A percentile compares a stretch with the other conserved stretches of the same genome.
Evolutionary conservation across 2,797 vertebrate genomes (phyloP).

Genomic region (Percopsis omiscomaycus): DNA sequence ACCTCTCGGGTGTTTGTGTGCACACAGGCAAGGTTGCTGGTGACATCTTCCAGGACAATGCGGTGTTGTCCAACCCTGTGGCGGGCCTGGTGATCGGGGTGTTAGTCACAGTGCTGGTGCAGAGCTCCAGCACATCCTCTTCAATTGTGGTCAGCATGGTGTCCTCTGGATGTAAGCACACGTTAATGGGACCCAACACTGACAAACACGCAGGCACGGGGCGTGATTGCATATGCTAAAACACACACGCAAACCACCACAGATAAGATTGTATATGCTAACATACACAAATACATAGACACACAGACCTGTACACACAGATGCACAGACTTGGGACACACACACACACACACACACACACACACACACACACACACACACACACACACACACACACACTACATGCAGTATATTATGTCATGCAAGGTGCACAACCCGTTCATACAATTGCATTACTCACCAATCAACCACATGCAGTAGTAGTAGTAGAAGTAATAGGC

Average conservation of each 20-base stretch:
- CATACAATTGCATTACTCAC: too few relatives aligned
- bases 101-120: conserved; percentile 94
- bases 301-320: background rate
- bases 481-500: background rate
- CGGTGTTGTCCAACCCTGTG: conserved; percentile 89
- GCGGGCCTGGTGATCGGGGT: conserved; percentile 94
- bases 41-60: conserved; percentile 93
- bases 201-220: conserved; percentile 1
- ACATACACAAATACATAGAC: background rate
- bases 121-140: conserved; percentile 96
- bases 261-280: background rate
- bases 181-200: conserved; percentile 1
- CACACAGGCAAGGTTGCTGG: conserved; percentile 89
- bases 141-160: conserved; percentile 99
- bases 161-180: conserved; percentile 88
- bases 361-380: background rate
- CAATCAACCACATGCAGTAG: too few relatives aligned
- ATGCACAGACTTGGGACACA: background rate
- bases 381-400: background rate
- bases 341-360: background rate
- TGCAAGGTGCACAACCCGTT: too few relatives aligned
- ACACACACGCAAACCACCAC: background rate
- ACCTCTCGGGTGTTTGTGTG: conserved; percentile 23
- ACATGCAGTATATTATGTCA: background rate
- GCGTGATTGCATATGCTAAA: too few relatives aligned